phyloP scores from a whole-genome alignment of 2,888 invertebrate genomes.

The Artemia sinica region DNA sequence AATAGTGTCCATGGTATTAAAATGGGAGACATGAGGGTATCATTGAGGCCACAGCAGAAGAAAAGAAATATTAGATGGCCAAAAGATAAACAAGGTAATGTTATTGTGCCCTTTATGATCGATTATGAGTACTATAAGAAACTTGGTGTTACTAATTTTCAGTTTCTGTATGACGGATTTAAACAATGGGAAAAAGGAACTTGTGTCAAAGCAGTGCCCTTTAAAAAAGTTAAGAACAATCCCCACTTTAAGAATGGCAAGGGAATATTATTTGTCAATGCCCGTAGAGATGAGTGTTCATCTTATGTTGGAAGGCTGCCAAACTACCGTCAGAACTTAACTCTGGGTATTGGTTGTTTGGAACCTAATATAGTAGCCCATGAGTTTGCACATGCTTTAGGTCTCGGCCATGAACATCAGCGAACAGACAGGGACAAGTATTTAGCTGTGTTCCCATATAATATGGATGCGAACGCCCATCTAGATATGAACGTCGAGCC shows the following conservation, averaged over 20 bases:
- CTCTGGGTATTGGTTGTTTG: not conserved
- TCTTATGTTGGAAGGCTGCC: no score
- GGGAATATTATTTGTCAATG: no score
- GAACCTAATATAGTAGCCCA: not conserved
- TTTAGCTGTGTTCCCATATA: not conserved
- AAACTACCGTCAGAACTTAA: not conserved
- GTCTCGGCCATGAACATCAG: not conserved
- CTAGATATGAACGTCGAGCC: not conserved
- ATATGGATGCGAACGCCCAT: not conserved
- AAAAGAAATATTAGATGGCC: not conserved
- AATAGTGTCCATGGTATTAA: not conserved
- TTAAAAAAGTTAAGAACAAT: no score
- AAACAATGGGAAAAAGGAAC: conserved; percentile 4
- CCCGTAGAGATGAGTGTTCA: no score
- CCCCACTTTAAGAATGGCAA: no score
- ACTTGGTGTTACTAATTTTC: not conserved
- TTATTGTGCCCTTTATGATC: not conserved
- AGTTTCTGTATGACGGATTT: not conserved
- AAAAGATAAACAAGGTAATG: conserved; percentile 2
- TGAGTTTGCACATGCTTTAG: not conserved
- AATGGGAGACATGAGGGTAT: no score
- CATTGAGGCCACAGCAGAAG: no score
- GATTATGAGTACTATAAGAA: not conserved
- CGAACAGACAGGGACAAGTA: not conserved
- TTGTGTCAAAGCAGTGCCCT: not conserved